Conservation (phyloP, 2,888 invertebrate species). For the Eupeodes latifasciatus region DNA sequence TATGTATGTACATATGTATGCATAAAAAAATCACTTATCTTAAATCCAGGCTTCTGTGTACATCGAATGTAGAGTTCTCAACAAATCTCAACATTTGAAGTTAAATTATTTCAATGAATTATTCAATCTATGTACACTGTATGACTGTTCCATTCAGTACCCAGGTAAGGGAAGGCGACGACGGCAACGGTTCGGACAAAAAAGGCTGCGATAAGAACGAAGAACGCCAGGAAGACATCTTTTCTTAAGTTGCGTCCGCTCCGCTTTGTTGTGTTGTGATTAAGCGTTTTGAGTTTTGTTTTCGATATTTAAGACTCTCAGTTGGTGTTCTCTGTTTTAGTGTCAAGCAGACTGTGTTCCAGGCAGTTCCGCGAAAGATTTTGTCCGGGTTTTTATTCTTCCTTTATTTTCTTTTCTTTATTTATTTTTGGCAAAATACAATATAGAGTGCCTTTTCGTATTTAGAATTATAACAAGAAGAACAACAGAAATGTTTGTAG, state of each 20-base stretch:
- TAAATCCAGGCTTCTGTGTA: background rate
- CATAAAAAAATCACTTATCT: no score
- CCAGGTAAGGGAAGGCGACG: slow-evolving; percentile 8
- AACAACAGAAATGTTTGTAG: slow-evolving; percentile 45
- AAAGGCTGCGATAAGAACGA: slow-evolving; percentile 19
- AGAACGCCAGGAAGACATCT: slow-evolving; percentile 31
- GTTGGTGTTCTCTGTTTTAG: slow-evolving; percentile 57
- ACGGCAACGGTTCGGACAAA: background rate
- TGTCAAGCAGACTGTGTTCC: slow-evolving; percentile 62
- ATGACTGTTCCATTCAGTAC: background rate
- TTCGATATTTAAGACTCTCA: slow-evolving; percentile 69
- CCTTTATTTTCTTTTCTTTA: background rate
- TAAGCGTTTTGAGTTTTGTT: slow-evolving; percentile 45
- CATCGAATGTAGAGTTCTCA: background rate
- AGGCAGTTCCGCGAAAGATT: slow-evolving; percentile 55
- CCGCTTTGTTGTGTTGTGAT: background rate
- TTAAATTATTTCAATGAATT: slow-evolving; percentile 47
- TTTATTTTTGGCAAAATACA: background rate
- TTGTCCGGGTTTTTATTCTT: slow-evolving; percentile 21
- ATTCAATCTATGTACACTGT: slow-evolving; percentile 18
- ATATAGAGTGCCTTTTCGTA: background rate
- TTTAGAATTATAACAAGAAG: background rate
- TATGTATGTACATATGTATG: no score
- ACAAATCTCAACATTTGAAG: slow-evolving; percentile 16
- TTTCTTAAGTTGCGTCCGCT: slow-evolving; percentile 8